Percentiles rank a stretch among this genome's conserved stretches.
phyloP scores from a whole-genome alignment of 2,888 invertebrate genomes.

The Sepioteuthis lessoniana region DNA sequence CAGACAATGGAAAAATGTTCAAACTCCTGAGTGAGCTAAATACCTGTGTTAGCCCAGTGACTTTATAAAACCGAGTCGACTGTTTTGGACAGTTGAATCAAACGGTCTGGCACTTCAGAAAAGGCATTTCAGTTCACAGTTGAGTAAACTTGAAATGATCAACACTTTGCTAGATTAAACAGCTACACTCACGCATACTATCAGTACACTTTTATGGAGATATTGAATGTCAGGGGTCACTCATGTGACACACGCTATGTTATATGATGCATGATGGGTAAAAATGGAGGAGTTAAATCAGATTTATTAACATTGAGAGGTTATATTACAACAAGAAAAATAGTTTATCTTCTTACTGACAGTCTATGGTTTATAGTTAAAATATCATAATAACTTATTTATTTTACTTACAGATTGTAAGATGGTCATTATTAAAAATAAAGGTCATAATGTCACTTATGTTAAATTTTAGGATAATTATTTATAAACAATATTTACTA shows the following conservation, averaged over 20 bases:
- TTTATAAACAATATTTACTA: no score
- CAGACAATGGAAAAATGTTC: neutral
- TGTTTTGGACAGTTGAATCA: neutral
- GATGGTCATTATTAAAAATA: no score
- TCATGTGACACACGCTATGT: neutral
- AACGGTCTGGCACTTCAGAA: slow-evolving; percentile 33
- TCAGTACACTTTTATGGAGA: neutral
- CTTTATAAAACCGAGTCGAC: neutral
- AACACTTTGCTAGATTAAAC: neutral
- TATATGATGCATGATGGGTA: neutral
- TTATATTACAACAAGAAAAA: neutral
- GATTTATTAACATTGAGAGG: neutral
- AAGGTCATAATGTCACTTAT: no score
- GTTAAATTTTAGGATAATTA: no score
- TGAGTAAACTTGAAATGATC: neutral
- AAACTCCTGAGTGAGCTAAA: neutral
- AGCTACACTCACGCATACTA: neutral
- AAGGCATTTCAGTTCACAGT: neutral
- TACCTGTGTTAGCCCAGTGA: neutral
- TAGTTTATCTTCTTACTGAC: neutral
- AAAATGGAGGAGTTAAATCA: neutral
- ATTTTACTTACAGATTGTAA: no score
- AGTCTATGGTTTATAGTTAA: neutral
- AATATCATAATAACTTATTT: no score
- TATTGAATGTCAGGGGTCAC: neutral